Evolutionary conservation across 2,797 vertebrate genomes (phyloP), one percentile per base, ranked within the genome.

Genomic region (Takifugu ocellatus): DNA sequence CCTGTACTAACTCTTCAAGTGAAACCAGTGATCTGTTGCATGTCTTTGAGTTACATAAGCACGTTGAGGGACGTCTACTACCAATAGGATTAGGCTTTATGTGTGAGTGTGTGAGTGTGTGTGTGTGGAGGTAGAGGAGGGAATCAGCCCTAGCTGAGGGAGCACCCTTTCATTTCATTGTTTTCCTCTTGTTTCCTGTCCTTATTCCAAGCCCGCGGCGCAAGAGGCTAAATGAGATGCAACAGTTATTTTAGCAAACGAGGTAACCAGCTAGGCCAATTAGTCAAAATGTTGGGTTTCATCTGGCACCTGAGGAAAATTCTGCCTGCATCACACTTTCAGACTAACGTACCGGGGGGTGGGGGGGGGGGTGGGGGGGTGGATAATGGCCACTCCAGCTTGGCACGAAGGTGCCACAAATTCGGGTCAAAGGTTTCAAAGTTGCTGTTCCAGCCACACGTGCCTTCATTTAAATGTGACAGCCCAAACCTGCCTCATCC

Each of bases 161-260:
- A 80, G 75, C 86, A 76, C 68, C 70, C 72, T 75, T 73, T 78
- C 74, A 76, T 83, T 72, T 80, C 75, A 75, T 56, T 62, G 65
- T 53, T 60, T 59, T 81, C 68, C 68, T 75, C 79, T 82, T 77
- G 74, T 77, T 79, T 78, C 61, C 63, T 78, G 70, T 77, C 75
- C 83, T 81, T 68, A 66, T 79, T 81, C 70, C 49, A 60, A 61
- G 59, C 68, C 57, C 66, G 33, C 15, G 47, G 56, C 36, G 47
- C 66, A 16, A 15, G 48, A 61, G 69, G 63, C 51, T 79, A 33
- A 26, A 62, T 56, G 52, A 33, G 51, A 78, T 45, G 74, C 74
- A 78, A 83, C 72, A 59, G 72, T 79, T 61, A 77, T 77, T 84
- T 78, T 63, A 75, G 36, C 46, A 56, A 63, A 59, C 63, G 72